Base-by-base conservation (phyloP, 2,113 vertebrate species). In the Chionomys nivalis region DNA sequence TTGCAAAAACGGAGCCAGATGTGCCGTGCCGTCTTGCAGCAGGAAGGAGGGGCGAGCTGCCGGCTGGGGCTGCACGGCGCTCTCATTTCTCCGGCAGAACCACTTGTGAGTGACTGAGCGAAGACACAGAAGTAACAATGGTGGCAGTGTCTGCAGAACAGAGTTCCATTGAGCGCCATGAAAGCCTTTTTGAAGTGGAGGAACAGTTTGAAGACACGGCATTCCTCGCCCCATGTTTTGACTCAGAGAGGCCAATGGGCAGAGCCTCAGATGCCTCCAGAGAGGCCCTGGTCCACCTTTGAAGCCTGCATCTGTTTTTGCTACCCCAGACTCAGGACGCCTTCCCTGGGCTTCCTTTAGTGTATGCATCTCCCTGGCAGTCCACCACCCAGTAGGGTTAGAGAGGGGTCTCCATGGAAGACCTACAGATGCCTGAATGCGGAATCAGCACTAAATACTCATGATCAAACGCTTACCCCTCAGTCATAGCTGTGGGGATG, bases 341-440 rank as follows among this genome's bases (percentile, higher is more conserved):
- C 73, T 76, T 81, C 73, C n/a, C 16, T 7, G 0, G 4, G 33
- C 39, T 39, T 36, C 2, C 11, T 7, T 2, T 58, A 33, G 83
- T 42, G n/a, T 1, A 0, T 9, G 1, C 0, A 3, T 73, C 47
- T 42, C 73, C 0, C 16, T 68, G 1, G 4, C 7, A 36, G 12
- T 76, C 68, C 61, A 36, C 1, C 0, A 0, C 61, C 42, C 16
- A 0, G 12, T 0, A 4, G 33, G 23, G 55, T 42, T 44, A 58
- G n/a, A 24, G 42, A 7, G 55, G 0, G 1, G 33, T 81, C 44
- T 47, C 82, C 9, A 77, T 3, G 1, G 58, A 3, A 0, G 52
- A 1, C 0, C 7, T 42, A 31, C 26, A 36, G 6, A 14, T 23
- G 0, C 16, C 23, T 2, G 4, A 39, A 31, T 14, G 47, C 14